Percentiles rank a stretch among this genome's conserved stretches.
Conservation (phyloP, 2,888 invertebrate species). For the Dorcus hopei region DNA sequence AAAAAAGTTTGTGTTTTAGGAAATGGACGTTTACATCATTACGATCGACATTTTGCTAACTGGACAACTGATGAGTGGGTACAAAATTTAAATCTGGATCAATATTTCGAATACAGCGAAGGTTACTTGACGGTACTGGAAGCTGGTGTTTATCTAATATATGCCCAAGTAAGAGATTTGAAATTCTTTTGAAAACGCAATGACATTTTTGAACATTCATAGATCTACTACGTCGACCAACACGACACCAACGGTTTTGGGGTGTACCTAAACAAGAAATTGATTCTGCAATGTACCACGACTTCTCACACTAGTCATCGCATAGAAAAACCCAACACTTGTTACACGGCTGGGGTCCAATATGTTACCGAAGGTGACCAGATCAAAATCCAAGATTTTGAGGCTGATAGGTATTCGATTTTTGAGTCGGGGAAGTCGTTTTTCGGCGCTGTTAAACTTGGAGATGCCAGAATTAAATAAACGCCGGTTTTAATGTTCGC, state of each 20-base stretch:
- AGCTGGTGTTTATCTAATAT: constrained; percentile 72
- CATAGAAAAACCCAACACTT: constrained; percentile 66
- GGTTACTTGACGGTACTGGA: constrained; percentile 68
- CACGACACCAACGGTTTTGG: constrained; percentile 75
- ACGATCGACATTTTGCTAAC: constrained; percentile 61
- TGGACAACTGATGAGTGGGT: constrained; percentile 68
- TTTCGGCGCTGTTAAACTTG: constrained; percentile 77
- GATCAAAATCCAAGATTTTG: constrained; percentile 67
- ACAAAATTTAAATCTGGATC: constrained; percentile 56
- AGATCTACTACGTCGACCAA: constrained; percentile 77
- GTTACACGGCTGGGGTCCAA: constrained; percentile 68
- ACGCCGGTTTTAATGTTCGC: not conserved
- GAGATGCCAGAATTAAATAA: constrained; percentile 48
- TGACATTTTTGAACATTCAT: constrained; percentile 32
- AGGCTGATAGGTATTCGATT: constrained; percentile 63
- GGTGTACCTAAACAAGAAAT: constrained; percentile 62
- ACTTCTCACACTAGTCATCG: constrained; percentile 57
- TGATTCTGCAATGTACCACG: constrained; percentile 72
- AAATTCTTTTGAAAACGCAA: not conserved
- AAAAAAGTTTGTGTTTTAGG: constrained; percentile 45
- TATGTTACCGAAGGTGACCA: constrained; percentile 63
- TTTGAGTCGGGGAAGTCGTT: constrained; percentile 77
- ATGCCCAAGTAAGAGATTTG: constrained; percentile 60
- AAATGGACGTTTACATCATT: constrained; percentile 64
- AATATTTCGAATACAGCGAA: constrained; percentile 57